These are phyloP conservation scores for Australoheros facetus DNA, from an alignment of 2,797 vertebrate species.

Conservation along the genomic window DNA sequence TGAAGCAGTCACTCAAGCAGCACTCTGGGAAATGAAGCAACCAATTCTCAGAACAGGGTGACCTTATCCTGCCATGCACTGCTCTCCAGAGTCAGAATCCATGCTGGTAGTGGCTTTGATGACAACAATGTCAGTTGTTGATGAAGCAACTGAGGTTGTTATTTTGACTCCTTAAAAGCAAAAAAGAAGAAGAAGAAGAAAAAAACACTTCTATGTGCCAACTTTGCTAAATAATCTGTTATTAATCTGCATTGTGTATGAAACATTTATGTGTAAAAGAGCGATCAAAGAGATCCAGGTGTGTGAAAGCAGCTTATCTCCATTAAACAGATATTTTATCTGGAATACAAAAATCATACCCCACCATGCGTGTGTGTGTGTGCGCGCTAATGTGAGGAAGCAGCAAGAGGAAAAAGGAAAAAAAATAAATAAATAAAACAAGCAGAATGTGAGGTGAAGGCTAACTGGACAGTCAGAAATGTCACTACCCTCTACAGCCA, in stretches of 20 bases:
- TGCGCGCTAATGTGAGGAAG: not conserved
- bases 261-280: conserved; percentile 10
- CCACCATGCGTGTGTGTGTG: not conserved
- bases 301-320: conserved; percentile 13
- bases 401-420: not conserved
- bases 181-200: not conserved
- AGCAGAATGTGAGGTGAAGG: not conserved
- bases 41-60: conserved; percentile 58
- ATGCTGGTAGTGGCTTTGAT: conserved; percentile 12
- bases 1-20: conserved; percentile 64
- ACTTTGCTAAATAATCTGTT: conserved; percentile 11
- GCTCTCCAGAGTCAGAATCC: conserved; percentile 36
- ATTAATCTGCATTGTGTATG: not conserved
- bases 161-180: conserved; percentile 17
- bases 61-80: conserved; percentile 60
- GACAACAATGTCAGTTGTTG: not conserved
- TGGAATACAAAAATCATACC: not conserved
- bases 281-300: conserved; percentile 4
- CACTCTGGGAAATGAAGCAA: conserved; percentile 75
- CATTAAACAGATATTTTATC: conserved; percentile 14
- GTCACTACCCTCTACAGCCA: conserved; percentile 44
- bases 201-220: not conserved
- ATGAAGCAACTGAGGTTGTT: not conserved
- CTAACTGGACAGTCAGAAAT: conserved; percentile 63
- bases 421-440: not conserved